phyloP scores from a whole-genome alignment of 2,888 invertebrate species.

The Drosophila nr. perissopoda region DNA sequence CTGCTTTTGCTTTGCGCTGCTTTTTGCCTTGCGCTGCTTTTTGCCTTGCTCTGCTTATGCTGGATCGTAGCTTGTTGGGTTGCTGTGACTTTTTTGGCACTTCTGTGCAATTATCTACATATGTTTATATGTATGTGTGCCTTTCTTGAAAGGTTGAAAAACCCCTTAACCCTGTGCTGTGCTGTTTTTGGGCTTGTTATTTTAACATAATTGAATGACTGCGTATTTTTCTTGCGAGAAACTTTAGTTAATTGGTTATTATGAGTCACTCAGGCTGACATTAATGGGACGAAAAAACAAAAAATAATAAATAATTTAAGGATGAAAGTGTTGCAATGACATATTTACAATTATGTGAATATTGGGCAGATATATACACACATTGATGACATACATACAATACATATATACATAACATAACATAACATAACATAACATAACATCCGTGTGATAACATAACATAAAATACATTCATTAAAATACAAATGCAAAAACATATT shows the following conservation, averaged over 20 bases:
- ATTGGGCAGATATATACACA: neutral
- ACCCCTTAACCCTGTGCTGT: conserved; percentile 11
- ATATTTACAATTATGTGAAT: neutral
- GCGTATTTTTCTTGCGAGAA: neutral
- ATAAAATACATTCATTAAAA: no score
- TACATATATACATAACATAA: neutral
- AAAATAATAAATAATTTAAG: conserved; percentile 2
- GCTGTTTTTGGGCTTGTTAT: neutral
- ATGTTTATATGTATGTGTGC: neutral
- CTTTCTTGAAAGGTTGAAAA: conserved; percentile 61
- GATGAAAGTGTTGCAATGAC: conserved; percentile 13
- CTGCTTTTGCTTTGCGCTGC: conserved; percentile 4
- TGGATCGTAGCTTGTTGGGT: conserved; percentile 18
- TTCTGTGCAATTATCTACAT: conserved; percentile 24
- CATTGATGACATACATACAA: neutral
- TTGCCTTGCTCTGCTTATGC: conserved; percentile 3
- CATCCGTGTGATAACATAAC: neutral
- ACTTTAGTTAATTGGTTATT: conserved; percentile 1
- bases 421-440: neutral
- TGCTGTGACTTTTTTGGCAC: conserved; percentile 48
- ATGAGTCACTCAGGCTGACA: conserved; percentile 12
- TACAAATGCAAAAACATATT: no score
- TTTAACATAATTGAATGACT: conserved; percentile 34
- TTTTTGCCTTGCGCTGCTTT: neutral
- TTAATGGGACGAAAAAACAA: neutral